Evolutionary conservation across 2,888 invertebrate species (phyloP), one percentile per base, ranked within the genome.

Genomic region (Ornithoptera alexandrae): DNA sequence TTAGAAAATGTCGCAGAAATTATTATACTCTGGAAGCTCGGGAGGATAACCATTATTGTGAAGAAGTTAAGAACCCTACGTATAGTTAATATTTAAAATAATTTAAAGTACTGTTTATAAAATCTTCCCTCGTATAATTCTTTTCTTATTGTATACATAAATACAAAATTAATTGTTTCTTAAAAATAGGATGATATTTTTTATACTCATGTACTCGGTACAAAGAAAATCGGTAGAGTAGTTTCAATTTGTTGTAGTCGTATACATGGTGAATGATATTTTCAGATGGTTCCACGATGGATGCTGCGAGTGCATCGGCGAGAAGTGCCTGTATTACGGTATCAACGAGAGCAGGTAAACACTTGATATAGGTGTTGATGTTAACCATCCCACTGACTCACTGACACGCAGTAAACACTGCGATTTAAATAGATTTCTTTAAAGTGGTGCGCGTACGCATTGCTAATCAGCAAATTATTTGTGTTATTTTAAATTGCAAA

Each of bases 271-370:
- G 18, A 53, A 46, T 46, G 46, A 67, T 42, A 24, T 57, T 86
- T 97, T 94, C 91, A 95, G 98, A 79, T 98, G 98, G 98, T 98
- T 98, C 89, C 97, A 98, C 86, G 97, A 98, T 81, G 98, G 98
- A 1, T 98, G 98, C 84, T 98, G 98, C 84, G 97, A 98, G 86
- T 98, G 98, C 83, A 95, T 98, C 65, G 98, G 98, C 1, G 95
- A 95, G 74, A 96, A 95, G 62, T 98, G 98, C 83, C 94, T 97
- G 74, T 97, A 97, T 83, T 98, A 97, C 85, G 98, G 98, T 1
- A 96, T 97, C 72, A 96, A 97, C 79, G 96, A 97, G 82, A 97
- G 97, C 92, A 95, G 96, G 94, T 96, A 85, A 81, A 20, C 39
- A 24, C 10, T 42, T 53, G 53, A 62, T 2, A 18, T 50, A 15